Percentiles rank a stretch among this genome's conserved stretches.
Evolutionary conservation across 2,113 vertebrate species (phyloP).

Genomic region (Tautogolabrus adspersus): DNA sequence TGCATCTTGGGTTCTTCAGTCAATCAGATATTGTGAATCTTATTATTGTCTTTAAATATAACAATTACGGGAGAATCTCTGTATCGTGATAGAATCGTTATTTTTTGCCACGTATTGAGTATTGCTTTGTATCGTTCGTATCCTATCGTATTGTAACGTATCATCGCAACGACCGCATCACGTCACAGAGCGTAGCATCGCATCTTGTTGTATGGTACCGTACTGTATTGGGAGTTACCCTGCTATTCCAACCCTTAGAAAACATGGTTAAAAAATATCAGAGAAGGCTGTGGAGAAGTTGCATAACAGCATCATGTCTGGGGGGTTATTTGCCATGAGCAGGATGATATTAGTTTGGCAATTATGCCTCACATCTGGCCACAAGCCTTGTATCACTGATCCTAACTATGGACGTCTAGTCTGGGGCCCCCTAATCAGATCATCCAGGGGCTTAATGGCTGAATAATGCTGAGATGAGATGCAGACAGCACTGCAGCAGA

Average conservation of each 20-base stretch:
- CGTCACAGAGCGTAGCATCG: too few relatives aligned
- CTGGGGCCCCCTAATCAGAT: constrained; percentile 70
- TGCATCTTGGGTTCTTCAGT: too few relatives aligned
- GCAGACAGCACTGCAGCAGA: constrained; percentile 1
- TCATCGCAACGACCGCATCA: too few relatives aligned
- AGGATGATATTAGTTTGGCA: background rate
- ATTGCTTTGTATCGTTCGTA: too few relatives aligned
- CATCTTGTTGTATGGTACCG: too few relatives aligned
- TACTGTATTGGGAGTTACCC: too few relatives aligned
- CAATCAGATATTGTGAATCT: too few relatives aligned
- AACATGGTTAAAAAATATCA: constrained; percentile 20
- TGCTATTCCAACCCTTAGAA: background rate
- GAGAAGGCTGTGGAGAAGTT: constrained; percentile 18
- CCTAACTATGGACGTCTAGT: constrained; percentile 53
- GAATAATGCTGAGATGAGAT: constrained; percentile 51
- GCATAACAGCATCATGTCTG: constrained; percentile 33
- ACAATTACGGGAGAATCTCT: too few relatives aligned
- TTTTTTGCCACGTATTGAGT: too few relatives aligned
- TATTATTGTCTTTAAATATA: too few relatives aligned
- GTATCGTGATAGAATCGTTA: too few relatives aligned
- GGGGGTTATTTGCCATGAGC: background rate
- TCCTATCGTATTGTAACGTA: too few relatives aligned
- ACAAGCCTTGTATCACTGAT: constrained; percentile 53
- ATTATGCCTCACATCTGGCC: constrained; percentile 21
- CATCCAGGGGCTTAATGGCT: constrained; percentile 47